Evolutionary conservation across 2,888 invertebrate genomes (phyloP), one percentile per base, ranked within the genome.

Genomic region (Chrysotoxum bicinctum): DNA sequence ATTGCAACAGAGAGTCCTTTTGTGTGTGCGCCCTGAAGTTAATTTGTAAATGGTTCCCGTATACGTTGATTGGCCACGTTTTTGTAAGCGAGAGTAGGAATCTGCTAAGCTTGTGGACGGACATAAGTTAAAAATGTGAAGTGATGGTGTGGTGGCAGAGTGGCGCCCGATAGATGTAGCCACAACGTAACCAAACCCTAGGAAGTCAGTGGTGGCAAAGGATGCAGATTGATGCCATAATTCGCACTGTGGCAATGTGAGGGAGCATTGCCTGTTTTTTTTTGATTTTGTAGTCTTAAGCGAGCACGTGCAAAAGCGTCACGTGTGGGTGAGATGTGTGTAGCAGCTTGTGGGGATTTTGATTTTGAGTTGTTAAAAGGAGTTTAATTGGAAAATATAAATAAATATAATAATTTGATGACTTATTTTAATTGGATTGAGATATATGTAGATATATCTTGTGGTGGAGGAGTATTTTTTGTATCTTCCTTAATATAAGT

Each of bases 31-130:
- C 72, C 52, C 84, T 80, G 75, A 76, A 84, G 80, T 84, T 84
- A 84, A 84, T 84, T 84, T 84, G 84, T 84, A 80, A 84, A 84
- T 84, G 84, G 75, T 80, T 66, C 37, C 52, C 74, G 66, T 75
- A n/a, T n/a, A 62, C 66, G 79, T 80, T 84, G 84, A 84, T 84
- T 84, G 84, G 84, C 80, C 84, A 84, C 84, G 84, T 79, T 80
- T 66, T 45, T 37, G 64, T 66, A 64, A 73, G 50, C 62, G 48
- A 73, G 48, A 66, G 37, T 60, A 45, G 35, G 19, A 26, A 37
- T 23, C 30, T 56, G 21, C 58, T 60, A 66, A 50, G 66, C 50
- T 45, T 50, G 35, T 37, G 32, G 48, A 72, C 58, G n/a, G 23
- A 50, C 26, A 52, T 60, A 48, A 35, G 73, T 52, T 32, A 40